Percentiles rank a stretch among this genome's conserved stretches.
Conservation (phyloP, 2,888 invertebrate species). For the Amiota communis region DNA sequence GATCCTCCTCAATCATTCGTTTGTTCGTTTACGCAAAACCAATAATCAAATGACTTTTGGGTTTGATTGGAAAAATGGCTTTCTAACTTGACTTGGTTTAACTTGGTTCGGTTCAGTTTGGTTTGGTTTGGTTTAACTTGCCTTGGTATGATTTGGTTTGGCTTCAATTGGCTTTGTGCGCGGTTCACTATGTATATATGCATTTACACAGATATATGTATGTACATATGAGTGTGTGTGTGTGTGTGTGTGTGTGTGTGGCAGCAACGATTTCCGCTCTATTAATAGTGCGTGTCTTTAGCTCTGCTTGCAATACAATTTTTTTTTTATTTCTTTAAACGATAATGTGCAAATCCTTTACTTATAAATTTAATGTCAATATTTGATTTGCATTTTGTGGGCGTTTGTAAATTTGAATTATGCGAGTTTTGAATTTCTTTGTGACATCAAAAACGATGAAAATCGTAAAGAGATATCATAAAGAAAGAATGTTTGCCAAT, state of each 20-base stretch:
- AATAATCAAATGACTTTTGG: constrained; percentile 70
- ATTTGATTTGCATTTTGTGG: constrained; percentile 5
- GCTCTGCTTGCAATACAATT: constrained; percentile 23
- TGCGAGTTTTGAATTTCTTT: neutral
- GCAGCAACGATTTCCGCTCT: constrained; percentile 63
- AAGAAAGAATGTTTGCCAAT: neutral
- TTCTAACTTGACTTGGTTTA: neutral
- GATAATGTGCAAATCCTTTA: constrained; percentile 33
- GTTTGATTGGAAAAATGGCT: constrained; percentile 66
- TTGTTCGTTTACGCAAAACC: constrained; percentile 69
- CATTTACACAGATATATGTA: constrained; percentile 23
- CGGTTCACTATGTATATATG: neutral
- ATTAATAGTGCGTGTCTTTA: constrained; percentile 55
- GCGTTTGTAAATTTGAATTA: constrained; percentile 11
- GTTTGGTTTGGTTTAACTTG: neutral
- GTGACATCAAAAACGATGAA: constrained; percentile 1
- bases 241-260: constrained; percentile 44
- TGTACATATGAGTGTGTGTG: constrained; percentile 25
- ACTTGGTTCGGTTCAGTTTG: neutral
- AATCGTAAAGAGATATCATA: neutral
- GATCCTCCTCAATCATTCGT: constrained; percentile 38
- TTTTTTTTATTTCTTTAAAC: neutral
- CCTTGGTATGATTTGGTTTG: neutral
- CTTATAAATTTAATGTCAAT: constrained; percentile 39
- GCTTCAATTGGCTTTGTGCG: constrained; percentile 2